Evolutionary conservation across 2,888 invertebrate genomes (phyloP), one percentile per base, ranked within the genome.

Genomic region (Scaptodrosophila latifasciaeformis): DNA sequence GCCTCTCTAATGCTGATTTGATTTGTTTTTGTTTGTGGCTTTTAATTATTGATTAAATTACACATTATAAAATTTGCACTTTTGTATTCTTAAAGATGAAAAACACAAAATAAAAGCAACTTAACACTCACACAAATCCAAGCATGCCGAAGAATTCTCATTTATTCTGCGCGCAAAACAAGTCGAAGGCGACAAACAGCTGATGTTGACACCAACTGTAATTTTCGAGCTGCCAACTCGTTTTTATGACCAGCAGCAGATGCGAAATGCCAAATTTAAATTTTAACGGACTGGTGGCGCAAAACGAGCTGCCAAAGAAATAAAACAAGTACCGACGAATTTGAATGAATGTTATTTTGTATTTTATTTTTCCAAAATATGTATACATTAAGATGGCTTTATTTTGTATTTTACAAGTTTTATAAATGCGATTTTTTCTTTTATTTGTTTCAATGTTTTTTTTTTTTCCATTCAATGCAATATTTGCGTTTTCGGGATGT

Each of bases 11-110:
- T 53, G 18, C 18, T 54, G 67, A 51, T 79, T 68, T 76, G 77
- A 72, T 79, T 72, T 72, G 80, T 72, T 79, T 79, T 76, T 70
- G 79, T 70, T 72, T 62, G 71, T 80, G 71, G 71, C 70, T 46
- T 72, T 72, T 53, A 51, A 34, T 42, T 42, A 52, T 64, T 58
- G 66, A 51, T 48, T n/a, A n/a, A n/a, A n/a, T n/a, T n/a, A n/a
- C n/a, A n/a, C n/a, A n/a, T n/a, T n/a, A n/a, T n/a, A n/a, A n/a
- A n/a, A n/a, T n/a, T n/a, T n/a, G n/a, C n/a, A n/a, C n/a, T n/a
- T n/a, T n/a, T n/a, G n/a, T n/a, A n/a, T n/a, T n/a, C n/a, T n/a
- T n/a, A n/a, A n/a, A n/a, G n/a, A n/a, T n/a, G n/a, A n/a, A n/a
- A n/a, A n/a, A n/a, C n/a, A n/a, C n/a, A n/a, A n/a, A n/a, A n/a